Evolutionary conservation across 2,113 vertebrate genomes (phyloP).

Genomic region (Naja naja): DNA sequence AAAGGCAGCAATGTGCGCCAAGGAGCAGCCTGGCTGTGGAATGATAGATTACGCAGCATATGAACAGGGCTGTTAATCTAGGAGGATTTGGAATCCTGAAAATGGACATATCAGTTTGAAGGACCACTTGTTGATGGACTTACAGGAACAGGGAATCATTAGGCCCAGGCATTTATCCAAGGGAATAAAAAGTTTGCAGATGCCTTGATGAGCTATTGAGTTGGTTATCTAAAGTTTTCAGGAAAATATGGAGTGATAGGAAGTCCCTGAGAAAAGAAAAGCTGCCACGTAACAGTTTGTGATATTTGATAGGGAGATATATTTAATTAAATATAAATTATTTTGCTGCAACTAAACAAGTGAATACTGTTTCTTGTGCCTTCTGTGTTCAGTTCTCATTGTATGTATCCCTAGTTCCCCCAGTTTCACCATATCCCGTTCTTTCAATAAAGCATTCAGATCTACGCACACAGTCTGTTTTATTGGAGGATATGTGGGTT

Average conservation of each 20-base stretch:
- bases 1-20: background rate
- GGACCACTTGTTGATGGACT: background rate
- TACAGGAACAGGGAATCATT: background rate
- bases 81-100: background rate
- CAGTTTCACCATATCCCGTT: too few relatives aligned
- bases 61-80: background rate
- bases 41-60: background rate
- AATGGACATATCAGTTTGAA: background rate
- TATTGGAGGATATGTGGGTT: too few relatives aligned
- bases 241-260: background rate
- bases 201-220: background rate
- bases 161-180: background rate
- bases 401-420: too few relatives aligned
- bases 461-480: too few relatives aligned
- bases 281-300: background rate
- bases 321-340: background rate
- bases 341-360: background rate
- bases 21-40: background rate
- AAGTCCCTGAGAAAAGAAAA: background rate
- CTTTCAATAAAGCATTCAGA: too few relatives aligned
- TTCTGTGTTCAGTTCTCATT: too few relatives aligned
- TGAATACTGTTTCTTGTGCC: background rate
- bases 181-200: background rate
- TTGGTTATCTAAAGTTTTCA: background rate
- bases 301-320: background rate